These are phyloP conservation scores for Neodiprion virginianus DNA, from an alignment of 1,140 invertebrate species.

Conservation along the genomic window DNA sequence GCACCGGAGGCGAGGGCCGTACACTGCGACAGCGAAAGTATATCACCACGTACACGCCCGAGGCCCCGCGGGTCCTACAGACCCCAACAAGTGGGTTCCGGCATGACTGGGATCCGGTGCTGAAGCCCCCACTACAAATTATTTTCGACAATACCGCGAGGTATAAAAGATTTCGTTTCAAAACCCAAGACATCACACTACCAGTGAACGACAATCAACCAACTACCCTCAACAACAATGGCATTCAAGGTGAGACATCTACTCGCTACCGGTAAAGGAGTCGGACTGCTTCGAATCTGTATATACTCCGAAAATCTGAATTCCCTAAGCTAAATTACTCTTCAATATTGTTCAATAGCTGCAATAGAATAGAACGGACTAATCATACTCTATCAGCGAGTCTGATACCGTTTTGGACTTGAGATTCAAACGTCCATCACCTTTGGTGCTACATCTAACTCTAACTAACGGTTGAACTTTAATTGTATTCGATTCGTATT, in stretches of 20 bases:
- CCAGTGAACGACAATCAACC: neutral
- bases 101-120: neutral
- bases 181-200: neutral
- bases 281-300: neutral
- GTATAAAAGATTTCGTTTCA: neutral
- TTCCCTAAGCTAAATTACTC: too few species aligned
- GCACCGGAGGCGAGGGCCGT: neutral
- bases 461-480: too few species aligned
- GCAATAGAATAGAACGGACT: neutral
- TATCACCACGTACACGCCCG: neutral
- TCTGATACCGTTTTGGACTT: neutral
- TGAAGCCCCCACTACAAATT: neutral
- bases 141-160: neutral
- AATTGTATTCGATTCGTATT: too few species aligned
- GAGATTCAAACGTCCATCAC: neutral
- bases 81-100: neutral
- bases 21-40: neutral
- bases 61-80: neutral
- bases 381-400: neutral
- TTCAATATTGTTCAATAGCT: neutral
- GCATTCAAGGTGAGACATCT: neutral
- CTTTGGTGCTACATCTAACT: too few species aligned
- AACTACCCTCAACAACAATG: slow-evolving; percentile 1
- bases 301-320: too few species aligned
- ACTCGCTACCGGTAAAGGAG: neutral